Evolutionary conservation across 2,113 vertebrate genomes (phyloP), one percentile per base, ranked within the genome.

Genomic region (Craseonycteris thonglongyai): DNA sequence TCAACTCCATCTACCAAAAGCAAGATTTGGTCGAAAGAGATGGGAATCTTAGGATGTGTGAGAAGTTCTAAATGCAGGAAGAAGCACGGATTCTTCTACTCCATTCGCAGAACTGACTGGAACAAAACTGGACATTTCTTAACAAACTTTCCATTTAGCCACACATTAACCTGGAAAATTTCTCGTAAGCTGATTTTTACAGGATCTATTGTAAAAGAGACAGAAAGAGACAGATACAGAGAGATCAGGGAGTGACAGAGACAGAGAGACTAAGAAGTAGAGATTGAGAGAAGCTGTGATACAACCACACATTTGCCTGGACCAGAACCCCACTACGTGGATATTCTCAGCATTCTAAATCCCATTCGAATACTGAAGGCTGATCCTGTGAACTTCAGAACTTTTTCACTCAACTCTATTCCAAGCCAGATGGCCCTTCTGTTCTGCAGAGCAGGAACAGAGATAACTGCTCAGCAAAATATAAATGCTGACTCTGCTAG

Each of bases 391-490:
- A 86, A 45, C 87, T 45, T 65, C 22, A 19, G 30, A 47, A 13
- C 0, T 19, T 59, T 65, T 81, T 7, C 1, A 5, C 28, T 80
- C 28, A 3, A 22, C n/a, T 84, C 22, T 80, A 7, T 86, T 45
- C 11, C 30, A 72, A 35, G 49, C 35, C 40, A 82, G 51, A 69
- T 45, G 24, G 54, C 7, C 47, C 26, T 84, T 90, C 38, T n/a
- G 28, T 63, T 80, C 69, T 51, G 21, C 21, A 38, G 59, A 85
- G 22, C 56, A 58, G n/a, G 28, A 66, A 65, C 19, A 30, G 42
- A 84, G 71, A 76, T 80, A 83, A 56, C 66, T 21, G 84, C n/a
- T 68, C 56, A 74, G 58, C 66, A 59, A 76, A 81, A 94, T 54
- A 18, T 16, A 80, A 91, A 45, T 51, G n/a, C 59, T 76, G 33